Conservation (phyloP, 2,888 invertebrate species). For the Cheilosia urbana region DNA sequence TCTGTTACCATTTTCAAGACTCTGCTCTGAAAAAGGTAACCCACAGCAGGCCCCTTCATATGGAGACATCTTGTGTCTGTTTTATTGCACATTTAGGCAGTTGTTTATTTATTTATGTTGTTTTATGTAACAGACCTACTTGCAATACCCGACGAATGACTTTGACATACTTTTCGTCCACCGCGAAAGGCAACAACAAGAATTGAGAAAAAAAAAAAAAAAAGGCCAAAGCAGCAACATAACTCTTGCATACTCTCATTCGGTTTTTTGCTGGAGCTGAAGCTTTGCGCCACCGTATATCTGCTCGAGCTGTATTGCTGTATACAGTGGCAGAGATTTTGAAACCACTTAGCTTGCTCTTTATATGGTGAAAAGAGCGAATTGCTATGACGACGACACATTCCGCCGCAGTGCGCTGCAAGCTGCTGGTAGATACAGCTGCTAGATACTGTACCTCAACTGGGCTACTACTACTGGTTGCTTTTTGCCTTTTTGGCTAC, state of each 20-base stretch:
- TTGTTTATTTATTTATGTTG: constrained; percentile 48
- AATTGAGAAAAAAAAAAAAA: neutral
- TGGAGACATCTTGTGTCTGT: constrained; percentile 66
- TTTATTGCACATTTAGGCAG: constrained; percentile 72
- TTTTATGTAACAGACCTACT: constrained; percentile 75
- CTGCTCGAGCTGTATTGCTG: constrained; percentile 31
- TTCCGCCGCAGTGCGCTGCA: constrained; percentile 62
- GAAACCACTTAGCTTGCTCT: constrained; percentile 57
- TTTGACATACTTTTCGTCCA: constrained; percentile 72
- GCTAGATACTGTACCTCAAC: constrained; percentile 24
- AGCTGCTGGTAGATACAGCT: constrained; percentile 51
- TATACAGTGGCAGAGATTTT: constrained; percentile 40
- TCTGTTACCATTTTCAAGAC: constrained; percentile 50
- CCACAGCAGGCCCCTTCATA: constrained; percentile 60
- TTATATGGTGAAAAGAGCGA: constrained; percentile 57
- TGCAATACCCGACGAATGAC: constrained; percentile 73
- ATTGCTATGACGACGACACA: constrained; percentile 24
- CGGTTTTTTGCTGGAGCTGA: constrained; percentile 18
- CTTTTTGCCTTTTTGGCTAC: constrained; percentile 9
- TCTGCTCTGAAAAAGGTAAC: constrained; percentile 17
- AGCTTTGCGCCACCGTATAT: constrained; percentile 59
- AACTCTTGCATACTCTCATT: constrained; percentile 47
- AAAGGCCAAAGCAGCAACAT: constrained; percentile 8
- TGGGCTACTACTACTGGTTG: constrained; percentile 41
- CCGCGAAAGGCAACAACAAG: constrained; percentile 41